phyloP scores from a whole-genome alignment of 2,113 vertebrate species.

The Lasiurus cinereus region DNA sequence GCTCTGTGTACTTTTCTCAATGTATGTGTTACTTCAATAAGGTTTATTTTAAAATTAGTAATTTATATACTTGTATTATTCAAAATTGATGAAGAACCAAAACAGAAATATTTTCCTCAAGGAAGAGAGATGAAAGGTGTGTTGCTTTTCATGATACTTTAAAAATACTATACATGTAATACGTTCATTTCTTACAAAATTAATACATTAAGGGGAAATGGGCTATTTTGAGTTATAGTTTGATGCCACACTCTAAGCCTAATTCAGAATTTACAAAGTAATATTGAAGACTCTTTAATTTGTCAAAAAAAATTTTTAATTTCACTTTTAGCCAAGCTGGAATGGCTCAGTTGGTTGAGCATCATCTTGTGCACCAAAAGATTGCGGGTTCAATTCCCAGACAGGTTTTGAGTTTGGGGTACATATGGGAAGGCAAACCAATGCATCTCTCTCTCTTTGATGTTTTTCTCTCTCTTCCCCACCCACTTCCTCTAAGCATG shows the following conservation, averaged over 20 bases:
- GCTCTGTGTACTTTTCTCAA: slow-evolving; percentile 25
- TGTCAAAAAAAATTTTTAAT: background rate
- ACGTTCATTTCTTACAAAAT: slow-evolving; percentile 15
- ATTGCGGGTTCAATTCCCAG: too few relatives aligned
- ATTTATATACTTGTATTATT: background rate
- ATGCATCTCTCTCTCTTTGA: too few relatives aligned
- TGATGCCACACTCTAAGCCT: slow-evolving; percentile 42
- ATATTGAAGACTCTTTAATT: background rate
- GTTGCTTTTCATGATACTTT: slow-evolving; percentile 32
- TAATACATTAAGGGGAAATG: slow-evolving; percentile 21
- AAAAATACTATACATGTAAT: background rate
- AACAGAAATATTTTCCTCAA: slow-evolving; percentile 27
- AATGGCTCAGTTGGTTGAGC: too few relatives aligned
- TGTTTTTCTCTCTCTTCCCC: too few relatives aligned
- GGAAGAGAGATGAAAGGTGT: background rate
- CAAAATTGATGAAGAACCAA: slow-evolving; percentile 36
- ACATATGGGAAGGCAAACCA: too few relatives aligned
- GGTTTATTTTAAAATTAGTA: slow-evolving; percentile 31
- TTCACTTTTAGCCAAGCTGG: background rate
- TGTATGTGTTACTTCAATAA: slow-evolving; percentile 39
- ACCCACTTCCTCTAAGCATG: too few relatives aligned
- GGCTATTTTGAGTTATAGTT: background rate
- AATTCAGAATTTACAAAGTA: background rate
- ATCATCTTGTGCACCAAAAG: too few relatives aligned
- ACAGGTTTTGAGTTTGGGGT: too few relatives aligned